These are phyloP conservation scores for Zalophus californianus DNA, from an alignment of 2,797 vertebrate species.

Conservation along the genomic window DNA sequence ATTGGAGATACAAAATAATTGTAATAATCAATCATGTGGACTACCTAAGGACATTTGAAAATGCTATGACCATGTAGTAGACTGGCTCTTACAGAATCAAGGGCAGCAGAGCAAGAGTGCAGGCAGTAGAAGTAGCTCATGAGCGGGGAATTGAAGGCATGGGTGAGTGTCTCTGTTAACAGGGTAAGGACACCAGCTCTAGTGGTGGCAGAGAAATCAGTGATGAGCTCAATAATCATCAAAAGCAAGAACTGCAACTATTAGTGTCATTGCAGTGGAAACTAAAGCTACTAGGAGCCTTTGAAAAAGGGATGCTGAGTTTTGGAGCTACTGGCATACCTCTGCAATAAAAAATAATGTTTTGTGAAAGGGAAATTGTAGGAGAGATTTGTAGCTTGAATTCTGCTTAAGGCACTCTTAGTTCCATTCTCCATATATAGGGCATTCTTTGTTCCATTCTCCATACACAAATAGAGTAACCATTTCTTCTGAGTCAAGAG, in stretches of 20 bases:
- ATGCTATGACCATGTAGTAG: neutral
- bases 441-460: neutral
- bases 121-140: neutral
- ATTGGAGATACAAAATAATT: conserved; percentile 18
- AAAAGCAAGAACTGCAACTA: neutral
- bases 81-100: conserved; percentile 6
- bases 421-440: neutral
- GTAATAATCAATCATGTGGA: neutral
- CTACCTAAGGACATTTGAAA: conserved; percentile 12
- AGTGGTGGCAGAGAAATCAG: neutral
- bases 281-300: neutral
- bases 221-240: neutral
- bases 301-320: neutral
- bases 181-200: neutral
- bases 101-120: neutral
- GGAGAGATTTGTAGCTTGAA: neutral
- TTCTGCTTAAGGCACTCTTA: conserved; percentile 16
- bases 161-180: neutral
- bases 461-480: neutral
- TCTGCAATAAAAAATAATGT: conserved; percentile 29
- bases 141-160: neutral
- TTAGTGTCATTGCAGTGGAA: neutral
- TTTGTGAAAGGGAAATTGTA: neutral
- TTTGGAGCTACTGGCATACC: neutral
- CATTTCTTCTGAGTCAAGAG: neutral